Conservation (phyloP, 2,797 vertebrate species). For the Naso thynnoides region DNA sequence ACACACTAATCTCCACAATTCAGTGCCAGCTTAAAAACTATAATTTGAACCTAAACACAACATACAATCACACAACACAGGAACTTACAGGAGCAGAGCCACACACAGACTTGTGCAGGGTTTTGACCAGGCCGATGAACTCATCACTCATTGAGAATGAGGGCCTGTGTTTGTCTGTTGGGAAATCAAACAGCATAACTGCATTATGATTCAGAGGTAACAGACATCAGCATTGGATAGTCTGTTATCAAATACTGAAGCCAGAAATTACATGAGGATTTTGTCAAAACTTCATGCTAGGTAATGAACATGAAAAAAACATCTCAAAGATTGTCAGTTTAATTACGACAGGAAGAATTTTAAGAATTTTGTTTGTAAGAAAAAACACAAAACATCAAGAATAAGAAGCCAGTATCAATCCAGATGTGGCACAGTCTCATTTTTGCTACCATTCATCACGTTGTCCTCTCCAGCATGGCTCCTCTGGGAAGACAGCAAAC, state of each 20-base stretch:
- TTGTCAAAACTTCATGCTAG: neutral
- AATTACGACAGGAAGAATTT: neutral
- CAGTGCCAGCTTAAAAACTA: neutral
- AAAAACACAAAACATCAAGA: neutral
- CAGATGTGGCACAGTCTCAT: neutral
- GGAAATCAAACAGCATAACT: conserved; percentile 28
- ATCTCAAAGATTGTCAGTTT: neutral
- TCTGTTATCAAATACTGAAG: neutral
- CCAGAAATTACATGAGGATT: too few species aligned
- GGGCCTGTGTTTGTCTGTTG: conserved; percentile 75
- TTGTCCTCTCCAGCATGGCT: conserved; percentile 45
- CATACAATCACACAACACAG: neutral
- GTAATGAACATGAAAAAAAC: neutral
- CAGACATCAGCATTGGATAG: neutral
- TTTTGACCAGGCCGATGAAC: conserved; percentile 82
- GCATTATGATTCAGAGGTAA: neutral
- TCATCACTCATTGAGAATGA: conserved; percentile 77
- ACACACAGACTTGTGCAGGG: conserved; percentile 84
- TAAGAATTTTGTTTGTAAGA: neutral
- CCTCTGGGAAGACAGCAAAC: conserved; percentile 78
- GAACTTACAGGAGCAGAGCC: conserved; percentile 83
- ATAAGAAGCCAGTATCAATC: neutral
- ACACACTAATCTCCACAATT: neutral
- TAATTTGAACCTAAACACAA: neutral
- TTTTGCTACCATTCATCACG: conserved; percentile 56